Conservation (phyloP, 2,113 vertebrate genomes). For the Regulus satrapa region DNA sequence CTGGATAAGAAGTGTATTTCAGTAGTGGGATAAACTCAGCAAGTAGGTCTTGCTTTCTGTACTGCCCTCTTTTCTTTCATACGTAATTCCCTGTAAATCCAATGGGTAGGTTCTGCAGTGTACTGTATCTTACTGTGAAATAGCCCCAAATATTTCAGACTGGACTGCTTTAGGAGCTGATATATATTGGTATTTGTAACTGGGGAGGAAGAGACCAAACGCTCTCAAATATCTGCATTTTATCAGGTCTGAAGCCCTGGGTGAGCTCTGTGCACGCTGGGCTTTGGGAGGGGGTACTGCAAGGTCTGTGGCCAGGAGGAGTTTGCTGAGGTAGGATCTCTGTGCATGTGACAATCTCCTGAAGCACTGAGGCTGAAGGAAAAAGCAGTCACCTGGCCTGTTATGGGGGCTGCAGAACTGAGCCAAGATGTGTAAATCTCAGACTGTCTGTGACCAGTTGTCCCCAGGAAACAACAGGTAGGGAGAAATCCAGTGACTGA, state of each 20-base stretch:
- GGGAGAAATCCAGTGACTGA: not conserved
- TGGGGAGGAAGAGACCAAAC: not conserved
- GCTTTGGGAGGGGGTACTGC: not conserved
- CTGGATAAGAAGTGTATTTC: not conserved
- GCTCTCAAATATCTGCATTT: not conserved
- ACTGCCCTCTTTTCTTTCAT: not conserved
- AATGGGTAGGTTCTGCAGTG: accelerated
- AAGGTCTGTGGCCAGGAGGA: not conserved
- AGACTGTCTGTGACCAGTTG: not conserved
- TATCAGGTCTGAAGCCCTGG: accelerated
- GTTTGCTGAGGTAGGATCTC: not conserved
- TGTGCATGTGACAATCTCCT: accelerated
- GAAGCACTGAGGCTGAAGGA: not conserved
- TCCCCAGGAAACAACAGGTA: not conserved
- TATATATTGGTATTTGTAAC: accelerated
- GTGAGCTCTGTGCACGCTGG: not conserved
- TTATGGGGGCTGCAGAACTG: not conserved
- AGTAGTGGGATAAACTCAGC: not conserved
- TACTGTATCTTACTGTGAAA: accelerated
- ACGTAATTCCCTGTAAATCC: not conserved
- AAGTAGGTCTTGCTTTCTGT: not conserved
- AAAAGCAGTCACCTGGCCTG: not conserved
- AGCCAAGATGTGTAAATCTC: not conserved
- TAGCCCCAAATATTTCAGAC: not conserved
- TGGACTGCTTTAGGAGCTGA: not conserved